Evolutionary conservation across 2,888 invertebrate genomes (phyloP).

Genomic region (Holacanthella duospinosa): DNA sequence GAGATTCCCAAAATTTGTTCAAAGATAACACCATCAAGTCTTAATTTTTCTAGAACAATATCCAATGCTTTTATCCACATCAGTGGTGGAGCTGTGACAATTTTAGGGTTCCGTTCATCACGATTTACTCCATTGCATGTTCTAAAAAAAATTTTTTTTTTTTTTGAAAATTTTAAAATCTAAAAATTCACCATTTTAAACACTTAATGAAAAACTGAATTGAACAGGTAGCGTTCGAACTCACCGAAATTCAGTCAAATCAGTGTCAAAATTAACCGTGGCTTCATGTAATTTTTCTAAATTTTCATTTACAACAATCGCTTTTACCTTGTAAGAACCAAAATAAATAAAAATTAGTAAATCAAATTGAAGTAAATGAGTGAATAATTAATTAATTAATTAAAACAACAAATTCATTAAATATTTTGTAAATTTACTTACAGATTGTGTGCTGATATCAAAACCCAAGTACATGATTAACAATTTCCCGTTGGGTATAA

Average conservation of each 20-base stretch:
- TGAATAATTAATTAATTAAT: too few species aligned
- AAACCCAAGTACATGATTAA: slow-evolving; percentile 59
- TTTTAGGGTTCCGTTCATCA: slow-evolving; percentile 16
- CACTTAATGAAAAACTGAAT: neutral
- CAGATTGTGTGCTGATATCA: slow-evolving; percentile 81
- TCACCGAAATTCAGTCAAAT: slow-evolving; percentile 85
- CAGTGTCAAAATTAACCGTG: slow-evolving; percentile 78
- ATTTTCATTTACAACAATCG: slow-evolving; percentile 64
- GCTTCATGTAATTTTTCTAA: slow-evolving; percentile 65
- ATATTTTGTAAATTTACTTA: too few species aligned
- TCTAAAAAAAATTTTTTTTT: slow-evolving; percentile 6
- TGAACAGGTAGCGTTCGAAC: slow-evolving; percentile 6
- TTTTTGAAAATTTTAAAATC: neutral
- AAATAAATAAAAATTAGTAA: slow-evolving; percentile 3
- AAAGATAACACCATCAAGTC: slow-evolving; percentile 71
- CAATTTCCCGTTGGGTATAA: too few species aligned
- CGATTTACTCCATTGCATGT: slow-evolving; percentile 18
- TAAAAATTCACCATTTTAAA: neutral
- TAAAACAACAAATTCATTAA: too few species aligned
- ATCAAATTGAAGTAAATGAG: slow-evolving; percentile 6
- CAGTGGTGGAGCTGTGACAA: slow-evolving; percentile 67
- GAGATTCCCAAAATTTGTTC: slow-evolving; percentile 70
- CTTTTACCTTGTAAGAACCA: slow-evolving; percentile 64
- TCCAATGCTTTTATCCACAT: slow-evolving; percentile 96
- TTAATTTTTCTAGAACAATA: slow-evolving; percentile 72